Base-by-base conservation (phyloP, 2,797 vertebrate genomes). In the Ispidina lecontei region DNA sequence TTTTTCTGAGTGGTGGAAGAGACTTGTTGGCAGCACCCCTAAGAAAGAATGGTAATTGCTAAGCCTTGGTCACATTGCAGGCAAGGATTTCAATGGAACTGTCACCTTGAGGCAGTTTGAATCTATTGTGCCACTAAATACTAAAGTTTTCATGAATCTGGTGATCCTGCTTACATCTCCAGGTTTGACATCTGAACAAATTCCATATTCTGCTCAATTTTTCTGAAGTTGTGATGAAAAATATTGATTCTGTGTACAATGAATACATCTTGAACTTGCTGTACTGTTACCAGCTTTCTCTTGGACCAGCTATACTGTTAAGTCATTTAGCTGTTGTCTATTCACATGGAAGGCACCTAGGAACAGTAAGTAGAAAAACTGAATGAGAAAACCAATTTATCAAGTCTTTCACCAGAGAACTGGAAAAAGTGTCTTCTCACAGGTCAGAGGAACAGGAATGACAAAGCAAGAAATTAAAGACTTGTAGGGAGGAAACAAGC, bases 11-110 rank as follows among this genome's bases (percentile, higher is more conserved):
- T 76, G 49, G 16, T 28, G 54, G 83, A 72, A 56, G 25, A 73
- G 31, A 14, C 14, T 75, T 75, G 6, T 46, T 82, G 78, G 77
- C 56, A 79, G 26, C 17, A 23, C 5, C 78, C 31, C 52, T 86
- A 18, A 39, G 29, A 78, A 39, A 43, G 39, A 89, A 70, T 41
- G 44, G 6, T 29, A 79, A 35, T 64, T 76, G 56, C 44, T 37
- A 15, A 76, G 15, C 41, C 52, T 71, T 78, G 71, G 44, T 74
- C 31, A 51, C 37, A 71, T 74, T n/a, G 51, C 33, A 74, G 68
- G 71, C 83, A 86, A 90, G 39, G 22, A 58, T 77, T 94, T 77
- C 84, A 84, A 46, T 31, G 76, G 37, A 90, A 60, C 37, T 60
- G 56, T 88, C 63, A 70, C 59, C 60, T 79, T 84, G 89, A 91